Base-by-base conservation (phyloP, 2,888 invertebrate species). In the Ectropis crepuscularia region DNA sequence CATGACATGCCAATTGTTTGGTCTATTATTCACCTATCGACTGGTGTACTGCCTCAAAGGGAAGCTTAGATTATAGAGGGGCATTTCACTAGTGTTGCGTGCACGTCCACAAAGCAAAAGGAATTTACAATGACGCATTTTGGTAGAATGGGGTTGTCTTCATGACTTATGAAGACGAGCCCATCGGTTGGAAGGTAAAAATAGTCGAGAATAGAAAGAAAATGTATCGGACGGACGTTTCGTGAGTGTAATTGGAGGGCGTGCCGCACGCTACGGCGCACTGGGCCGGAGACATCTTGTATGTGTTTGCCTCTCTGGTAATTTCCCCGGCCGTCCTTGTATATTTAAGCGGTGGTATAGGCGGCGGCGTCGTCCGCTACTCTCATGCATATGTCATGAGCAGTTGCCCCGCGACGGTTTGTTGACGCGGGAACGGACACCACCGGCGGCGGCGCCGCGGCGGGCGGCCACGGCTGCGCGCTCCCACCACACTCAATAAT, bases 311-410 rank as follows among this genome's bases (percentile, higher is more conserved):
- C 80, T 87, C 86, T 86, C 80, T 82, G 82, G 88, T 90, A 90
- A 90, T 89, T 90, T 88, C 85, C 86, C 82, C 82, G 85, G 82
- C 82, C 82, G 87, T 88, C 86, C 88, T 90, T 90, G 90, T 89
- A 90, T 90, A 91, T 90, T 90, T 87, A 88, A 90, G 85, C 84
- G 86, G 78, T 78, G 81, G 81, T 82, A 79, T 82, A 80, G 87
- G 85, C 84, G 86, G 78, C 78, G 81, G 81, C 82, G 79, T 82
- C 81, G 87, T 79, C 86, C 79, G 85, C 83, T 85, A 79, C 83
- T 89, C 87, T 91, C 90, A 92, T 92, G 91, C 92, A 92, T 92
- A 91, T 91, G 90, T 92, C 90, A 92, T 92, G 92, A 92, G 89
- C 87, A 83, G 92, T 92, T 92, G 92, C 92, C 82, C 78, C 68